These are phyloP conservation scores for Calameuta filiformis DNA, from an alignment of 2,888 invertebrate genomes.

Conservation along the genomic window DNA sequence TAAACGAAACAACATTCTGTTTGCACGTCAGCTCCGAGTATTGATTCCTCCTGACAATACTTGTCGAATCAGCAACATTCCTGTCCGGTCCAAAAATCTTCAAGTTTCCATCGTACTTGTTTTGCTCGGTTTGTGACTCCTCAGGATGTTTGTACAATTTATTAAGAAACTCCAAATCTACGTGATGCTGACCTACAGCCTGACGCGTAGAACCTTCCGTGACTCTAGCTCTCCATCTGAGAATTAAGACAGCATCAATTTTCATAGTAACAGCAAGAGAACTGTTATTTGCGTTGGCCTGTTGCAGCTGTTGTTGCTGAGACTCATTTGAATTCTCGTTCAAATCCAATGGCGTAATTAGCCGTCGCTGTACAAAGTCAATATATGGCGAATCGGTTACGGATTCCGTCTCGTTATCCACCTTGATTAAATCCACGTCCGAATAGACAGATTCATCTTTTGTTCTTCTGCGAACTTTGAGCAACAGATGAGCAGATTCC, in stretches of 20 bases:
- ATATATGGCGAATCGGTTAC: slow-evolving; percentile 61
- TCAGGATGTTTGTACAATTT: slow-evolving; percentile 68
- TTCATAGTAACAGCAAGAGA: slow-evolving; percentile 42
- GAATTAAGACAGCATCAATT: slow-evolving; percentile 58
- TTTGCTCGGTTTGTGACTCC: slow-evolving; percentile 54
- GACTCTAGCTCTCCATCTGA: slow-evolving; percentile 70
- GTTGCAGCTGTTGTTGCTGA: slow-evolving; percentile 34
- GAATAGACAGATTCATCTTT: slow-evolving; percentile 52
- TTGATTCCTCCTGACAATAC: slow-evolving; percentile 34
- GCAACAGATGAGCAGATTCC: slow-evolving; percentile 68
- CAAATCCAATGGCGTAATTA: slow-evolving; percentile 49
- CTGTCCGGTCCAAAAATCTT: slow-evolving; percentile 63
- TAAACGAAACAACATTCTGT: slow-evolving; percentile 52
- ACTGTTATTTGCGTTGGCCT: slow-evolving; percentile 31
- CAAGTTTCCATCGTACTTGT: slow-evolving; percentile 53
- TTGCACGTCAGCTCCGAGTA: slow-evolving; percentile 44
- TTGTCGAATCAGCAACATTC: slow-evolving; percentile 60
- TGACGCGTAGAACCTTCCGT: slow-evolving; percentile 70
- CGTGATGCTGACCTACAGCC: slow-evolving; percentile 77
- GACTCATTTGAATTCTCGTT: slow-evolving; percentile 39
- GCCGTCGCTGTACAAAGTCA: slow-evolving; percentile 66
- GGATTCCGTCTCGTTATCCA: slow-evolving; percentile 41
- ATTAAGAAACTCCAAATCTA: slow-evolving; percentile 73
- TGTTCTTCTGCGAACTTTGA: slow-evolving; percentile 65
- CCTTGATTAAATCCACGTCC: slow-evolving; percentile 54